A percentile compares a stretch with the other conserved stretches of the same genome.
phyloP scores from a whole-genome alignment of 2,888 invertebrate species.

The Caenorhabditis zanzibari region DNA sequence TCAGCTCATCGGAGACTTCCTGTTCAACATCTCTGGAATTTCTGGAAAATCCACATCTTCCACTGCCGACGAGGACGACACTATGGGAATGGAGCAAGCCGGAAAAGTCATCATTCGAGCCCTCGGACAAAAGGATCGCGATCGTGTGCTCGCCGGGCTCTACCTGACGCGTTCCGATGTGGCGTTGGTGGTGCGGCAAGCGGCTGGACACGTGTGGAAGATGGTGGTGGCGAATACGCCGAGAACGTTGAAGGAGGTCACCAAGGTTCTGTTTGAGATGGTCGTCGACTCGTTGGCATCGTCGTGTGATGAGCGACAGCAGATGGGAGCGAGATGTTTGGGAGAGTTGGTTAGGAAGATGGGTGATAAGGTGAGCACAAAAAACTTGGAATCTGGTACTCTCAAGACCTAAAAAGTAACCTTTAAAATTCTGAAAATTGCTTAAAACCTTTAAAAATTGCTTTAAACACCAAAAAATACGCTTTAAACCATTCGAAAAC shows the following conservation, averaged over 20 bases:
- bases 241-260: slow-evolving; percentile 94
- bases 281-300: slow-evolving; percentile 93
- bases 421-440: not conserved
- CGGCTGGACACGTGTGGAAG: slow-evolving; percentile 99
- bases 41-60: slow-evolving; percentile 99
- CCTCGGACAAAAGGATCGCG: slow-evolving; percentile 92
- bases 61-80: slow-evolving; percentile 97
- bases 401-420: not conserved
- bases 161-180: slow-evolving; percentile 99
- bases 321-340: slow-evolving; percentile 94
- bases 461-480: too few species aligned
- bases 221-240: slow-evolving; percentile 99
- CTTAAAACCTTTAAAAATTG: not conserved
- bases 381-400: slow-evolving; percentile 89
- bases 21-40: slow-evolving; percentile 96
- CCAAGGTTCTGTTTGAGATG: slow-evolving; percentile 94
- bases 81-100: slow-evolving; percentile 97
- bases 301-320: slow-evolving; percentile 95
- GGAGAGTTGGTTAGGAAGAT: slow-evolving; percentile 97
- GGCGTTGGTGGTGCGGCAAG: slow-evolving; percentile 96
- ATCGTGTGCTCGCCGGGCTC: slow-evolving; percentile 93
- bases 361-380: slow-evolving; percentile 89
- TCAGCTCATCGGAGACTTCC: slow-evolving; percentile 94
- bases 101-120: slow-evolving; percentile 93
- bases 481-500: too few species aligned